phyloP scores from a whole-genome alignment of 2,113 vertebrate genomes.

The Hemicordylus capensis region DNA sequence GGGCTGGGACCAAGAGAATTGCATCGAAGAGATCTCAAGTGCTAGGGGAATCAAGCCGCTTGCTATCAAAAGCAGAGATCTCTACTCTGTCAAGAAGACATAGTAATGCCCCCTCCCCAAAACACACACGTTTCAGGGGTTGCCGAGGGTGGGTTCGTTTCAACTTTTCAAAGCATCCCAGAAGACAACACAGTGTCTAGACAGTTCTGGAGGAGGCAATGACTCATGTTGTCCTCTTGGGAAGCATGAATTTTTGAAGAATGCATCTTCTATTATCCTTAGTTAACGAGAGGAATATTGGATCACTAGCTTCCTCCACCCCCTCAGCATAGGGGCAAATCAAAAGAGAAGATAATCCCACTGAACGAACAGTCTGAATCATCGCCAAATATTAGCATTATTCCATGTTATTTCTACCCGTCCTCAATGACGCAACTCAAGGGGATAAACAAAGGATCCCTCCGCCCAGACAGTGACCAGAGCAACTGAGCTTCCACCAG shows the following conservation, averaged over 20 bases:
- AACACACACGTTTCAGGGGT: not conserved
- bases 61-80: fast-evolving
- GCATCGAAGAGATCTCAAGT: not conserved
- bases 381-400: no score
- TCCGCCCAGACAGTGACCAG: no score
- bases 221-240: not conserved
- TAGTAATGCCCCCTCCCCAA: not conserved
- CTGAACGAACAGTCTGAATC: no score
- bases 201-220: not conserved
- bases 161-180: not conserved
- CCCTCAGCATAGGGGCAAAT: not conserved
- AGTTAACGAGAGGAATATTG: not conserved
- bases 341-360: no score
- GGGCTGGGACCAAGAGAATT: fast-evolving
- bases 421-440: no score
- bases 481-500: no score
- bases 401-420: no score
- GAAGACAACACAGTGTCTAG: not conserved
- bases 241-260: not conserved
- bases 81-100: not conserved
- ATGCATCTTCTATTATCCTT: not conserved
- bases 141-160: not conserved
- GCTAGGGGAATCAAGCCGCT: fast-evolving
- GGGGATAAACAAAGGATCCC: no score
- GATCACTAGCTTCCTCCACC: not conserved